Conservation (phyloP, 2,888 invertebrate species). For the Philhelius pedissequus region DNA sequence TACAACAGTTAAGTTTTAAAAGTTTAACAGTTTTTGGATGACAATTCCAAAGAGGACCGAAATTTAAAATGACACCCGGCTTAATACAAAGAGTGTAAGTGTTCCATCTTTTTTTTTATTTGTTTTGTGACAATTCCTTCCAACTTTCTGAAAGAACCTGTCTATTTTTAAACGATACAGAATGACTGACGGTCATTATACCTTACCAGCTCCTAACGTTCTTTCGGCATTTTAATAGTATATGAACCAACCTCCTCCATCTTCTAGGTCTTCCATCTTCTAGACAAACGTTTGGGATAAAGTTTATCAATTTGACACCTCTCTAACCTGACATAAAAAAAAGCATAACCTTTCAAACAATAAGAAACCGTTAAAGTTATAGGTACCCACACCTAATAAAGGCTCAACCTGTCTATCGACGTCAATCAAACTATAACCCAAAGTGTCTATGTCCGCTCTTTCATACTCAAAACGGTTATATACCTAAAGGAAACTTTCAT, state of each 20-base stretch:
- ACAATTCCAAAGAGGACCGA: too few relatives aligned
- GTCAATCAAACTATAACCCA: constrained; percentile 3
- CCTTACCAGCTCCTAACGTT: too few relatives aligned
- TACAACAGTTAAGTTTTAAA: too few relatives aligned
- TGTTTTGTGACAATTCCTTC: too few relatives aligned
- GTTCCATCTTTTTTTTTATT: too few relatives aligned
- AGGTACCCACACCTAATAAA: not conserved
- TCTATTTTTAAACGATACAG: too few relatives aligned
- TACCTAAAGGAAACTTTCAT: not conserved
- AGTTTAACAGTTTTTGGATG: too few relatives aligned
- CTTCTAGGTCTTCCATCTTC: not conserved
- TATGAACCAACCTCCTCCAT: not conserved
- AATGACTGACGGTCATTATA: too few relatives aligned
- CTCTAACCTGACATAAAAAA: not conserved
- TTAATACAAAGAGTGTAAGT: too few relatives aligned
- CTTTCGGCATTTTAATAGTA: not conserved
- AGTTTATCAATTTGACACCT: constrained; percentile 1
- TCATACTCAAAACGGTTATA: not conserved
- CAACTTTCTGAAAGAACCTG: too few relatives aligned
- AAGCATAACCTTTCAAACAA: not conserved
- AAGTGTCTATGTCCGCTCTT: not conserved
- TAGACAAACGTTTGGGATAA: not conserved
- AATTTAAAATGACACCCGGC: too few relatives aligned
- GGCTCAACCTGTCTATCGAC: not conserved
- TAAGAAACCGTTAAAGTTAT: not conserved